Percentiles rank a stretch among this genome's conserved stretches.
Conservation (phyloP, 37 sponge, comb jelly and placozoan species). For the Geodia barretti region DNA sequence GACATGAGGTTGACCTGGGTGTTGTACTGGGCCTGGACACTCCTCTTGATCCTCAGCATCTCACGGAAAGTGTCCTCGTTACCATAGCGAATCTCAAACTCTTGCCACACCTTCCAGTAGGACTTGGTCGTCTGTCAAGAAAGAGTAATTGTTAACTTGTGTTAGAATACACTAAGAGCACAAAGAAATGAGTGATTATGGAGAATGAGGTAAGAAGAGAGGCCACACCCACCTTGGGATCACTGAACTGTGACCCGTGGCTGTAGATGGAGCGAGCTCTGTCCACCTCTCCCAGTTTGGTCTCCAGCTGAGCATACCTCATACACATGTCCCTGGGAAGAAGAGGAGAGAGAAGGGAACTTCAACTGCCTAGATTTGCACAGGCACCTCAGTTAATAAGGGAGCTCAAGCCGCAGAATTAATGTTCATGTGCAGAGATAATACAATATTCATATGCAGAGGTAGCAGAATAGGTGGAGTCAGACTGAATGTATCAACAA, state of each 20-base stretch:
- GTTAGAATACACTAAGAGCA: too few species aligned
- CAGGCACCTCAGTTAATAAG: too few species aligned
- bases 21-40: slow-evolving; percentile 97
- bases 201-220: too few species aligned
- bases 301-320: slow-evolving; percentile 92
- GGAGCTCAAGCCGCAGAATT: too few species aligned
- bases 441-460: too few species aligned
- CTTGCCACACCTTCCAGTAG: slow-evolving; percentile 97
- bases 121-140: slow-evolving; percentile 56
- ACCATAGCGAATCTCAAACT: slow-evolving; percentile 96
- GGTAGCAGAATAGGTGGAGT: too few species aligned
- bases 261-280: slow-evolving; percentile 89
- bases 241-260: slow-evolving; percentile 95
- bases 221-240: slow-evolving; percentile 80
- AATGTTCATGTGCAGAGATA: too few species aligned
- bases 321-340: slow-evolving; percentile 85
- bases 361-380: too few species aligned
- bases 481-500: too few species aligned
- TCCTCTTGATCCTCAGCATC: slow-evolving; percentile 98
- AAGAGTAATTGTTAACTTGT: not conserved
- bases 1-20: slow-evolving; percentile 97
- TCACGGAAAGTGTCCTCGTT: slow-evolving; percentile 99
- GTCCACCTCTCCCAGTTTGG: slow-evolving; percentile 95
- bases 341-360: not conserved
- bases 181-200: too few species aligned